Evolutionary conservation across 2,113 vertebrate species (phyloP).

Genomic region (Amia ocellicauda): DNA sequence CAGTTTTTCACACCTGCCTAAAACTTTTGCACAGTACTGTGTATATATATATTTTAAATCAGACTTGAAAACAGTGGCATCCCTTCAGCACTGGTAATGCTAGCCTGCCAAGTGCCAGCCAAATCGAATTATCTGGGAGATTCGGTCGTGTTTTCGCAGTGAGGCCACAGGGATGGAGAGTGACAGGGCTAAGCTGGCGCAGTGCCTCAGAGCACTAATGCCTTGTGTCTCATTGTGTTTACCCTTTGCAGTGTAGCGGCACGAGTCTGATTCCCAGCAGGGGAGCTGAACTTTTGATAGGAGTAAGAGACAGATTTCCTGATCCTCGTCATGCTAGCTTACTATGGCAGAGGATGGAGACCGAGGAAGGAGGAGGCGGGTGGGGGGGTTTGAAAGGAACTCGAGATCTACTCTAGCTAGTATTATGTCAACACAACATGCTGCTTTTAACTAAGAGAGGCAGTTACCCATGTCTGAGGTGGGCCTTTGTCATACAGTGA

Average conservation of each 20-base stretch:
- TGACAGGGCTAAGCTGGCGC: conserved; percentile 5
- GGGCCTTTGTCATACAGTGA: not conserved
- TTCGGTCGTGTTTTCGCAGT: not conserved
- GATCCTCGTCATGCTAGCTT: conserved; percentile 47
- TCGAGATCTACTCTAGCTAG: no score
- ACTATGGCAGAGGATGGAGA: conserved; percentile 41
- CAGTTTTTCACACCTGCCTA: no score
- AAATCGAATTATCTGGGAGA: not conserved
- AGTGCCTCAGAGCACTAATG: not conserved
- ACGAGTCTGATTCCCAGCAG: conserved; percentile 7
- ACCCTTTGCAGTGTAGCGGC: not conserved
- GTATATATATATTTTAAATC: no score
- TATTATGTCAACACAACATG: not conserved
- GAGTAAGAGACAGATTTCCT: conserved; percentile 27
- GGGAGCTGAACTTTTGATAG: conserved; percentile 15
- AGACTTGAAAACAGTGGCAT: not conserved
- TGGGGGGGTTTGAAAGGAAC: not conserved
- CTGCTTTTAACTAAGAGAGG: not conserved
- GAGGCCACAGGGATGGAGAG: not conserved
- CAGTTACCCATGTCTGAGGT: not conserved
- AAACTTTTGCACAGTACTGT: no score
- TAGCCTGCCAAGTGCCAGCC: not conserved
- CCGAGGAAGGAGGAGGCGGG: conserved; percentile 24
- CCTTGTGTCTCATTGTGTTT: conserved; percentile 13
- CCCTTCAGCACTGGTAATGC: not conserved